Percentiles rank a stretch among this genome's conserved stretches.
Conservation (phyloP, 2,888 invertebrate species). For the Xestia xanthographa region DNA sequence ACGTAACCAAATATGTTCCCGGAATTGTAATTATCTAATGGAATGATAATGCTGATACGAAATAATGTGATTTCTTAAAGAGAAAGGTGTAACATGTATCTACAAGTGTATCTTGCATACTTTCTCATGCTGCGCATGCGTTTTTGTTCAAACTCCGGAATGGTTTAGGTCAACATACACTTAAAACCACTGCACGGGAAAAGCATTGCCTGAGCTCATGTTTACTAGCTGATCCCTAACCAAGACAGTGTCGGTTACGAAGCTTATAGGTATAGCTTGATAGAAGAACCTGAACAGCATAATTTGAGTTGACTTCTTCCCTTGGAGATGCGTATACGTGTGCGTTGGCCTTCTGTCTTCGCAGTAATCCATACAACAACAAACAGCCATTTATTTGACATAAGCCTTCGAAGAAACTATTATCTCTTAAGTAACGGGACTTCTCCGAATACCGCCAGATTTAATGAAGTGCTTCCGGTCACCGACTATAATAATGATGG, state of each 20-base stretch:
- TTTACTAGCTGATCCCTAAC: neutral
- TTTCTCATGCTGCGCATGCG: neutral
- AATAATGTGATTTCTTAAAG: conserved; percentile 8
- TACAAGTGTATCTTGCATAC: neutral
- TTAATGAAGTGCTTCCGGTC: conserved; percentile 34
- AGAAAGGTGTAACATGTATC: conserved; percentile 4
- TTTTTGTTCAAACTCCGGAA: neutral
- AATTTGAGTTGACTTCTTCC: neutral
- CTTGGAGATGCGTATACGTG: neutral
- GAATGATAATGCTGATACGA: conserved; percentile 1
- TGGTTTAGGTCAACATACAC: neutral
- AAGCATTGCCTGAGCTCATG: neutral
- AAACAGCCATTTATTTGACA: neutral
- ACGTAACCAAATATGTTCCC: conserved; percentile 32
- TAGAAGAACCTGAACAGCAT: neutral
- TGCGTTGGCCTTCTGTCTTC: neutral
- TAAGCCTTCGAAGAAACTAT: conserved; percentile 5
- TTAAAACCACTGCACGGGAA: neutral
- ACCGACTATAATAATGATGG: neutral
- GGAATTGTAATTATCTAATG: conserved; percentile 20
- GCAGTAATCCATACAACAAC: neutral
- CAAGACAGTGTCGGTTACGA: neutral
- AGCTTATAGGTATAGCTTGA: neutral
- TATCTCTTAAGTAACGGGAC: conserved; percentile 12
- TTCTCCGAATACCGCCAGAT: conserved; percentile 24